phyloP scores from a whole-genome alignment of 2,888 invertebrate genomes.

The Lamellibrachia columna region DNA sequence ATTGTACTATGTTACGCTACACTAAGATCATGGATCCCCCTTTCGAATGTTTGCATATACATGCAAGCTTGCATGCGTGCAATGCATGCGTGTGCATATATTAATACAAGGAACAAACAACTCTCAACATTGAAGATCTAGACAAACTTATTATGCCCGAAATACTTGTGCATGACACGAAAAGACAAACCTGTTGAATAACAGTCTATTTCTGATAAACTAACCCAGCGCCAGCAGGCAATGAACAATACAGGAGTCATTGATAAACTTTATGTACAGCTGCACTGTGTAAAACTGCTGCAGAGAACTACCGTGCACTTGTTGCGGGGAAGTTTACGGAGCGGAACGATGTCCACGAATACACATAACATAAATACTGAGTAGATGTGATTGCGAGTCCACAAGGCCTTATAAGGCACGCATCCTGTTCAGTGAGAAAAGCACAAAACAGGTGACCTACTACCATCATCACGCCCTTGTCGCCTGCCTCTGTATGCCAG shows the following conservation, averaged over 20 bases:
- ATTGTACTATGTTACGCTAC: no score
- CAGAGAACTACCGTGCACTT: neutral
- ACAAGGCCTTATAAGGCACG: neutral
- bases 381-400: neutral
- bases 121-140: neutral
- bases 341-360: slow-evolving; percentile 7
- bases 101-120: neutral
- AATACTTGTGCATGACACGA: neutral
- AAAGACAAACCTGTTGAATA: neutral
- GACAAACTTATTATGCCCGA: neutral
- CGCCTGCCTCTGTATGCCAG: neutral
- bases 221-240: neutral
- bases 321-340: neutral
- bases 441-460: neutral
- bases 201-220: neutral
- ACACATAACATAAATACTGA: neutral
- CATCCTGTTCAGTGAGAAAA: neutral
- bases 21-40: no score
- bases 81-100: neutral
- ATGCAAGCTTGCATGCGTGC: neutral
- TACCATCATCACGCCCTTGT: neutral
- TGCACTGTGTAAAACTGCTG: neutral
- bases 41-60: neutral
- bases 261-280: neutral
- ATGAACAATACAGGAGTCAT: neutral